Evolutionary conservation across 1,140 invertebrate species (phyloP), one percentile per base, ranked within the genome.

Genomic region (Metopolophium dirhodum): DNA sequence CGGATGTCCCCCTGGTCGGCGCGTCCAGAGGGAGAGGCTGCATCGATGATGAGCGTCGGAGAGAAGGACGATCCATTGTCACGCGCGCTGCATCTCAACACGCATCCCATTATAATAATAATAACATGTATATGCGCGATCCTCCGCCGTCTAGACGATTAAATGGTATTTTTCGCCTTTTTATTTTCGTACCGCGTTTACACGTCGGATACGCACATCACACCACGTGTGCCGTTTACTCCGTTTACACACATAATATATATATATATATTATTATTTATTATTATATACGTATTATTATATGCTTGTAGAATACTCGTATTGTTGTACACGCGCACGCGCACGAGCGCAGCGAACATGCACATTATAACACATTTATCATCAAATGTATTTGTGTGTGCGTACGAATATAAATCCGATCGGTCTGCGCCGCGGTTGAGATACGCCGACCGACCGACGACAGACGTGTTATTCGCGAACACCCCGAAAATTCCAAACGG

Each of bases 121-220:
- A n/a, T 35, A 77, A n/a, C 14, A n/a, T 37, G 54, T 54, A 45
- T 47, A 68, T 51, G 20, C 22, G 51, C 45, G 57, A 57, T 47
- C 41, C 14, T 37, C 47, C 82, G 91, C 82, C 77, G 91, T 93
- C 91, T 86, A 93, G 91, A 93, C 91, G 91, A 82, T 82, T 51
- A 37, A 82, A 68, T 57, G 91, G 77, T 93, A 93, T 93, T 93
- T 93, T 86, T 93, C 91, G 91, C 91, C 91, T 85, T 93, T 93
- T 93, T 93, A 68, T 90, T 90, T 90, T 90, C 89, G 54, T 61
- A 90, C 35, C 30, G 61, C 61, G 30, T n/a, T 61, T 61, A 30
- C 11, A 30, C 14, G 18, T 77, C 61, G 23, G 9, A 37, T 54
- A 82, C 26, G 22, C 57, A n/a, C 90, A 26, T 4, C 61, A 47